These are phyloP conservation scores for Pemphredon lugubris DNA, from an alignment of 2,888 invertebrate species.

Conservation along the genomic window DNA sequence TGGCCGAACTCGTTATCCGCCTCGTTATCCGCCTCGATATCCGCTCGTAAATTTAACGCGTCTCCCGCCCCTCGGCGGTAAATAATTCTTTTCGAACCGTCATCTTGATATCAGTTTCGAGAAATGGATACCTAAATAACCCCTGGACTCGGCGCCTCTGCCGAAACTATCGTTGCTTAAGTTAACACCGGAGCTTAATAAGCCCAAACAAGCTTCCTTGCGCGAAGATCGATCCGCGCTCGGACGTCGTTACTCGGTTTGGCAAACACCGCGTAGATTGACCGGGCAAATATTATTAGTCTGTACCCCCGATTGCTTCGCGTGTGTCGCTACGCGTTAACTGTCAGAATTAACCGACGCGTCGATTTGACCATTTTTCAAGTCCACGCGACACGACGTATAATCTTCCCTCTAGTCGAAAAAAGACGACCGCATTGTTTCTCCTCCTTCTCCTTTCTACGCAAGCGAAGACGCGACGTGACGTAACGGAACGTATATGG, in stretches of 20 bases:
- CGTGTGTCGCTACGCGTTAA: background rate
- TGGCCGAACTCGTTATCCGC: too few species aligned
- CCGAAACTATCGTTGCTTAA: conserved; percentile 42
- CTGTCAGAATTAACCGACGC: background rate
- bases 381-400: too few species aligned
- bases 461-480: too few species aligned
- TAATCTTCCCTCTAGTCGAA: too few species aligned
- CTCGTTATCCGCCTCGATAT: background rate
- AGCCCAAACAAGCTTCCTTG: conserved; percentile 41
- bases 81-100: background rate
- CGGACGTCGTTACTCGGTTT: conserved; percentile 30
- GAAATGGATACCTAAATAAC: conserved; percentile 10
- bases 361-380: too few species aligned
- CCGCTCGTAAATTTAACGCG: background rate
- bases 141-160: conserved; percentile 4
- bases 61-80: too few species aligned
- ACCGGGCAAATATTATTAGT: conserved; percentile 28
- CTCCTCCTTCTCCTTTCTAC: too few species aligned
- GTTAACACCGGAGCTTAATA: conserved; percentile 52
- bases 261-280: conserved; percentile 31
- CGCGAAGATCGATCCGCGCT: conserved; percentile 27
- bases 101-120: conserved; percentile 12
- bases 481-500: too few species aligned
- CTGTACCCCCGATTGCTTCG: background rate
- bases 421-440: too few species aligned